A percentile compares a stretch with the other conserved stretches of the same genome.
Evolutionary conservation across 2,797 vertebrate species (phyloP).

Genomic region (Gymnoscopelus braueri): DNA sequence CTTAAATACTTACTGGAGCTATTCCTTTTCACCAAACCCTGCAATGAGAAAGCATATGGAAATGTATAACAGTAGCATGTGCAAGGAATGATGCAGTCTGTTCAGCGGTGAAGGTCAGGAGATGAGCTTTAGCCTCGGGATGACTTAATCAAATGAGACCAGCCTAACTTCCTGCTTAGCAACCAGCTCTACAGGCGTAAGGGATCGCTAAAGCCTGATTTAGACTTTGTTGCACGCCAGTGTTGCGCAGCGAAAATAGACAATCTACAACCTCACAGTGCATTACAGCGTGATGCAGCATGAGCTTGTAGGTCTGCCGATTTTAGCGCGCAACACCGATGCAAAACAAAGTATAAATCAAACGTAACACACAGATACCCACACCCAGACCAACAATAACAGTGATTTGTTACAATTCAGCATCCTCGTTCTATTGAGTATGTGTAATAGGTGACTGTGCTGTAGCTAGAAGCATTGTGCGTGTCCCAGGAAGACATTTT

Average conservation of each 20-base stretch:
- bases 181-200: conserved; percentile 6
- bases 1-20: conserved; percentile 89
- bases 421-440: no score
- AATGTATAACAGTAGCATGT: not conserved
- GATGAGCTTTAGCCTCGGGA: conserved; percentile 17
- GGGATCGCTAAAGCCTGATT: not conserved
- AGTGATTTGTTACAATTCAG: no score
- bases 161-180: conserved; percentile 9
- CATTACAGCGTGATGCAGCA: no score
- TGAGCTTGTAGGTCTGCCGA: no score
- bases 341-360: not conserved
- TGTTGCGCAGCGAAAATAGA: no score
- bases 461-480: not conserved
- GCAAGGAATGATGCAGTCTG: not conserved
- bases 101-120: conserved; percentile 31
- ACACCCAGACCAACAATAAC: no score
- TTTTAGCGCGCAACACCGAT: no score
- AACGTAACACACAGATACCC: no score
- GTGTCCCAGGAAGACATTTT: conserved; percentile 15
- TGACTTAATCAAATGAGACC: conserved; percentile 44
- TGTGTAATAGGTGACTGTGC: no score
- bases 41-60: conserved; percentile 75
- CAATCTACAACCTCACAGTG: no score
- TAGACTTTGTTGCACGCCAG: no score
- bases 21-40: conserved; percentile 95